phyloP scores from a whole-genome alignment of 2,888 invertebrate genomes.

The Cinara cedri region DNA sequence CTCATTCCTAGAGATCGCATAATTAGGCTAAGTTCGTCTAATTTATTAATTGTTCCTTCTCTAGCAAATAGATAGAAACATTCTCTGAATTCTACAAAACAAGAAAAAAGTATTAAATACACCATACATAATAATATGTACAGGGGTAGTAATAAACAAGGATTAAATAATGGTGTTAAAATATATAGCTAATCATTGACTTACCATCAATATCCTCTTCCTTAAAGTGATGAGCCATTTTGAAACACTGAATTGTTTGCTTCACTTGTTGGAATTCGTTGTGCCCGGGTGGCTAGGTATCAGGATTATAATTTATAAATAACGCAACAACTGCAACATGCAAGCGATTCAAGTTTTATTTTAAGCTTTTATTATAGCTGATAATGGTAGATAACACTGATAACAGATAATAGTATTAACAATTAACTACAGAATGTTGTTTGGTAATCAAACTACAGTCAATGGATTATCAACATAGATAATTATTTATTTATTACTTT shows the following conservation, averaged over 20 bases:
- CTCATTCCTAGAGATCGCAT: slow-evolving; percentile 94
- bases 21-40: slow-evolving; percentile 90
- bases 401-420: too few species aligned
- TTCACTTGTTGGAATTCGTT: neutral
- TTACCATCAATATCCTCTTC: slow-evolving; percentile 95
- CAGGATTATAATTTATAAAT: too few species aligned
- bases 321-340: too few species aligned
- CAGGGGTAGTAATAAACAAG: too few species aligned
- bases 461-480: too few species aligned
- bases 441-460: too few species aligned
- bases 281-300: too few species aligned
- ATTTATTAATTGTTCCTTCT: slow-evolving; percentile 83
- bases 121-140: neutral
- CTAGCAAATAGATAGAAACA: slow-evolving; percentile 94
- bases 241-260: slow-evolving; percentile 59
- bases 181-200: slow-evolving; percentile 59
- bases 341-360: too few species aligned
- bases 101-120: slow-evolving; percentile 17
- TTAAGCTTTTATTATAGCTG: too few species aligned
- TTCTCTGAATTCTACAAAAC: slow-evolving; percentile 85
- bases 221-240: slow-evolving; percentile 89
- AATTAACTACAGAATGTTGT: too few species aligned
- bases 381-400: too few species aligned
- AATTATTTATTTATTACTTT: too few species aligned
- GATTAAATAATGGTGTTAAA: neutral